Evolutionary conservation across 2,797 vertebrate genomes (phyloP).

Genomic region (Pangasius macronema): DNA sequence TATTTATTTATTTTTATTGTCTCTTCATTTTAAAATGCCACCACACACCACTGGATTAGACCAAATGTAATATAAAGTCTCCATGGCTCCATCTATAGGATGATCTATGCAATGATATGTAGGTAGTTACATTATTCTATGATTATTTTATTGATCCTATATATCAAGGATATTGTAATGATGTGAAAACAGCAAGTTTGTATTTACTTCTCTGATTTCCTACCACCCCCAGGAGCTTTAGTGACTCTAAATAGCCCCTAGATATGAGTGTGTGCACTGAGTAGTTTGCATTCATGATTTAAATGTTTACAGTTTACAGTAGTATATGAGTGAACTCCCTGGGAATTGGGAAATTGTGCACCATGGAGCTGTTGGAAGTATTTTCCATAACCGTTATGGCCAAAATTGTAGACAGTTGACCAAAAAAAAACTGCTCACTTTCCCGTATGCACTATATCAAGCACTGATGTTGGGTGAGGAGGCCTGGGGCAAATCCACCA

Average conservation of each 20-base stretch:
- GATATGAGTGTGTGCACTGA: neutral
- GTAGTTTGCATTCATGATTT: neutral
- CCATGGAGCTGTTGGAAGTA: too few species aligned
- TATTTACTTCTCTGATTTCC: neutral
- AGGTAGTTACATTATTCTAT: neutral
- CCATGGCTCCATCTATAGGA: neutral
- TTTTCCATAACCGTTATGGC: neutral
- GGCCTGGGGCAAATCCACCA: neutral
- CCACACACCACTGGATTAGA: too few species aligned
- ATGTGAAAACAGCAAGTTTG: neutral
- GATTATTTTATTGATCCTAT: neutral
- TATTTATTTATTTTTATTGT: too few species aligned
- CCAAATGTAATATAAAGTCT: neutral
- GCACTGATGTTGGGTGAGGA: neutral
- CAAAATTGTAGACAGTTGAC: neutral
- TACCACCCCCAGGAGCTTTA: neutral
- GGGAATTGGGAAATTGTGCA: neutral
- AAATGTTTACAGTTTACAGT: too few species aligned
- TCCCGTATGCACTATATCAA: neutral
- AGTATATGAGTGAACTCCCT: neutral
- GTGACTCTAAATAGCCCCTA: neutral
- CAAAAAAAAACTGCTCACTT: neutral
- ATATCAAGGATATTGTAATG: neutral
- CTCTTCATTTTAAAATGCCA: too few species aligned
- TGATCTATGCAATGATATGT: neutral